Percentiles rank a stretch among this genome's conserved stretches.
Evolutionary conservation across 2,113 vertebrate genomes (phyloP).

Genomic region (Copsychus sechellarum): DNA sequence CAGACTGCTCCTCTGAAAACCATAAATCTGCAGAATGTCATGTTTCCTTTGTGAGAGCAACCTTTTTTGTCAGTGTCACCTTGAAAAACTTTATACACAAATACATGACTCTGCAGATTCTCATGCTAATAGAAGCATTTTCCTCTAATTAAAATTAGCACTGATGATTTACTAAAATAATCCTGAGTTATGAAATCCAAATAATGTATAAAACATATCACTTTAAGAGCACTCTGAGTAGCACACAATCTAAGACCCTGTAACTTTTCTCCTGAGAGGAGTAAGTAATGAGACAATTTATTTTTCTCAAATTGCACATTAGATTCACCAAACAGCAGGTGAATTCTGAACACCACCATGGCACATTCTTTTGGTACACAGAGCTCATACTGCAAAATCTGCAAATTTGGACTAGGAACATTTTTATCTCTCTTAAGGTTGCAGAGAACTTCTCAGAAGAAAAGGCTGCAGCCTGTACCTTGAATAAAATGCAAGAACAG

Average conservation of each 20-base stretch:
- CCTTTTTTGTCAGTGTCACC: neutral
- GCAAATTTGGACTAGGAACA: neutral
- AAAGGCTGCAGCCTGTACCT: neutral
- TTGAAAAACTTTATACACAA: neutral
- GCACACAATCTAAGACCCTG: neutral
- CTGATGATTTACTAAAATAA: slow-evolving; percentile 15
- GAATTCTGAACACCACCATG: neutral
- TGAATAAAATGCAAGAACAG: neutral
- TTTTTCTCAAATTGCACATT: neutral
- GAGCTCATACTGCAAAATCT: neutral
- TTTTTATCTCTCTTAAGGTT: neutral
- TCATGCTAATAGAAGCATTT: slow-evolving; percentile 15
- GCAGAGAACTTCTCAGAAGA: neutral
- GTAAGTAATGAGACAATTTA: neutral
- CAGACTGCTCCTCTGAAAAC: neutral
- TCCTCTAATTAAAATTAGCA: neutral
- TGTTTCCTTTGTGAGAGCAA: neutral
- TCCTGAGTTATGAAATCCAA: neutral
- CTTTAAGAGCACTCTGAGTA: neutral
- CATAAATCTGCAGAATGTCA: neutral
- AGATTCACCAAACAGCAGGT: neutral
- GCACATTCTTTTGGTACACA: neutral
- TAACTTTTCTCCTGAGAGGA: neutral
- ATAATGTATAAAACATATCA: neutral
- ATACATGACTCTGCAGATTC: neutral